Evolutionary conservation across 2,113 vertebrate species (phyloP).

Genomic region (Pitta sordida): DNA sequence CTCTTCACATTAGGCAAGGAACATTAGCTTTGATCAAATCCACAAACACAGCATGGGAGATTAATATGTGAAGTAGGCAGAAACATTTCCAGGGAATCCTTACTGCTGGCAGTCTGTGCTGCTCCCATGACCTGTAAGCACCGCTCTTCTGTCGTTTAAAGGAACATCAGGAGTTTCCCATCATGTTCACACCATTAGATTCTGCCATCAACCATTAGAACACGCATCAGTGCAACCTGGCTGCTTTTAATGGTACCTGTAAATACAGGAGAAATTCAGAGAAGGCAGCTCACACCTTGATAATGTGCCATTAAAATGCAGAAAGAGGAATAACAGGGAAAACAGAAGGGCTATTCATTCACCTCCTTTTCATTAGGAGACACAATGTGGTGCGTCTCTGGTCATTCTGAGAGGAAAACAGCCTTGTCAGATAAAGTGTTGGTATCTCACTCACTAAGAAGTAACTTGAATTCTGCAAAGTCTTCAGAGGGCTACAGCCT

Average conservation of each 20-base stretch:
- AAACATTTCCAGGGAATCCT: neutral
- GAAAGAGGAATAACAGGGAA: conserved; percentile 17
- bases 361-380: conserved; percentile 23
- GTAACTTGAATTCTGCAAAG: neutral
- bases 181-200: conserved; percentile 32
- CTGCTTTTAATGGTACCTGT: conserved; percentile 55
- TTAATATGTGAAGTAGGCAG: neutral
- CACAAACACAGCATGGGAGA: neutral
- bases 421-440: neutral
- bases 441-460: neutral
- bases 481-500: neutral
- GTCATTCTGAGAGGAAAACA: neutral
- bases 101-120: neutral
- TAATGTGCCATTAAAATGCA: neutral
- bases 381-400: neutral
- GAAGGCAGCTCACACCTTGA: neutral
- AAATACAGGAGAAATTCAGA: conserved; percentile 22
- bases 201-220: neutral
- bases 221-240: conserved; percentile 52
- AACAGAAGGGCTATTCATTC: neutral
- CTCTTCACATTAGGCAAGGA: neutral
- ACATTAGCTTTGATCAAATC: neutral
- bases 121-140: neutral
- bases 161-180: conserved; percentile 28
- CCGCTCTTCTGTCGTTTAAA: neutral